Base-by-base conservation (phyloP, 2,888 invertebrate genomes). In the Catocala fraxini region DNA sequence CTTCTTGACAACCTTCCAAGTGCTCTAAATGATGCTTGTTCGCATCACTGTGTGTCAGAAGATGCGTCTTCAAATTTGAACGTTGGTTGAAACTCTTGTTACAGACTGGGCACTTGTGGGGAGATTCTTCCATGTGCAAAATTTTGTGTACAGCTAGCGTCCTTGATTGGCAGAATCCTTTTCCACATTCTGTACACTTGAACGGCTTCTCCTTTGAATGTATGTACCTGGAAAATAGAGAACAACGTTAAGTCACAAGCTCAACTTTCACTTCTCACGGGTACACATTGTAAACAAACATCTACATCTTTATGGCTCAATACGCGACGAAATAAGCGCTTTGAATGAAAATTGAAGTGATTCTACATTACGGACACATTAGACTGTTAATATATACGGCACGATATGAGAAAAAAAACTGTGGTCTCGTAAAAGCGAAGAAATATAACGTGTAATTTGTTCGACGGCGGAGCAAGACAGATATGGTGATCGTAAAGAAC, bases 171-270 rank as follows among this genome's bases (percentile, higher is more conserved):
- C 99, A 99, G 92, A 99, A 99, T 5, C 99, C 99, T 92, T 99
- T 99, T 49, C 99, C 99, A 89, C 99, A 99, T 80, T 99, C 98
- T 4, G 96, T 96, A 90, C 99, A 99, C 86, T 99, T 99, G 94
- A 99, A 99, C 0, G 99, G 99, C 89, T 99, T 99, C 91, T 99
- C 99, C 87, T 99, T 99, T 73, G 98, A 98, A 93, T 99, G 99
- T 73, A 99, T 99, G 93, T 99, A 99, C 87, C 98, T 98, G 95
- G 60, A 94, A 94, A 83, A 90, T 72, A 82, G 79, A 86, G 81
- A 82, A 78, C 55, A 92, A 82, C 83, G 87, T 80, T 87, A 68
- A 88, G 76, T 71, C 57, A 70, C 72, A 58, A 72, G 78, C 62
- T 70, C 55, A 77, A 87, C 85, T 88, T 87, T 88, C 84, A 87